phyloP scores from a whole-genome alignment of 2,888 invertebrate species.

The Caenorhabditis imperialis region DNA sequence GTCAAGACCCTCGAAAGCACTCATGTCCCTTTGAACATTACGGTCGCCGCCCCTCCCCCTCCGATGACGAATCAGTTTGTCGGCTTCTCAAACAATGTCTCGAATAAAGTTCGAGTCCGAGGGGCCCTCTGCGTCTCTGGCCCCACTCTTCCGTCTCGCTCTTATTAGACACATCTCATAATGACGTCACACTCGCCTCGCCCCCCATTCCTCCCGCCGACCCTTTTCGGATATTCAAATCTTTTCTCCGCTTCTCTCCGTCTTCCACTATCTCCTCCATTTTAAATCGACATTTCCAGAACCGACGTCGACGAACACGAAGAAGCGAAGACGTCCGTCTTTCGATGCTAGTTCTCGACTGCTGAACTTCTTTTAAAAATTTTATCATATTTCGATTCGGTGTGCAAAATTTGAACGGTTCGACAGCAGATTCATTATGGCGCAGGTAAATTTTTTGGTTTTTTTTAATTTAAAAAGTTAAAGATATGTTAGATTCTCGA shows the following conservation, averaged over 20 bases:
- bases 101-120: too few relatives aligned
- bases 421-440: too few relatives aligned
- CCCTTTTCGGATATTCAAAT: conserved; percentile 40
- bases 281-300: conserved; percentile 7
- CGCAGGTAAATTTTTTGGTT: neutral
- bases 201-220: conserved; percentile 1
- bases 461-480: neutral
- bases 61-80: neutral
- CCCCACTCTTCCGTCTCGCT: neutral
- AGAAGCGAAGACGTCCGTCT: conserved; percentile 6
- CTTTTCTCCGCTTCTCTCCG: conserved; percentile 8
- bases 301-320: neutral
- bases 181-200: neutral
- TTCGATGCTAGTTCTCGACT: conserved; percentile 31
- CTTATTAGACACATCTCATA: neutral
- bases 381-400: too few relatives aligned
- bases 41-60: too few relatives aligned
- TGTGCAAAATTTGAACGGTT: too few relatives aligned
- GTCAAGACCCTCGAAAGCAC: too few relatives aligned
- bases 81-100: neutral
- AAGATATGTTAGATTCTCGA: too few relatives aligned
- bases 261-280: conserved; percentile 8
- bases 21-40: too few relatives aligned
- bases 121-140: too few relatives aligned
- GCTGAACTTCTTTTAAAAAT: too few relatives aligned